Percentiles rank a stretch among this genome's conserved stretches.
These are phyloP conservation scores for Drosophila mimetica DNA, from an alignment of 2,888 invertebrate genomes.

Conservation along the genomic window DNA sequence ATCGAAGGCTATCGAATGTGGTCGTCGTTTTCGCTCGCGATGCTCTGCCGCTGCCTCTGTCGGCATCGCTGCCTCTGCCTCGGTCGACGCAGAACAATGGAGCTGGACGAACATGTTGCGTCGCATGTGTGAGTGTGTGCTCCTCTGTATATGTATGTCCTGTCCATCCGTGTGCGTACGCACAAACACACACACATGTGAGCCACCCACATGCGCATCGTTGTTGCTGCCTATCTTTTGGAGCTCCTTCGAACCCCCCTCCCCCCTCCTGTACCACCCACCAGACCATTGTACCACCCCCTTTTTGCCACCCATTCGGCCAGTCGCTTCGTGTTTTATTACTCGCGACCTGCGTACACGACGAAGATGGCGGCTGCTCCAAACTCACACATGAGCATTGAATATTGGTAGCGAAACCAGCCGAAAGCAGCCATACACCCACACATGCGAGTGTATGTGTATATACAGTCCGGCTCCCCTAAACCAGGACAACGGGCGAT, in stretches of 20 bases:
- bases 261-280: background rate
- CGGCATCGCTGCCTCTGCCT: conserved; percentile 18
- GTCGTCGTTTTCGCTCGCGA: conserved; percentile 61
- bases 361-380: conserved; percentile 52
- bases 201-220: conserved; percentile 48
- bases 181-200: conserved; percentile 31
- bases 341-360: conserved; percentile 77
- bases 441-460: conserved; percentile 13
- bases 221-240: conserved; percentile 27
- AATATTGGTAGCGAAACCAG: conserved; percentile 26
- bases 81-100: conserved; percentile 61
- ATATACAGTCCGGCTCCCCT: conserved; percentile 36
- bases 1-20: conserved; percentile 81
- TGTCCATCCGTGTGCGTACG: conserved; percentile 54
- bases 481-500: background rate
- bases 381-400: conserved; percentile 29
- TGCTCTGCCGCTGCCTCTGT: conserved; percentile 39
- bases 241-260: background rate
- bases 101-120: conserved; percentile 79
- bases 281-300: conserved; percentile 3
- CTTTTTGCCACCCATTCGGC: conserved; percentile 22
- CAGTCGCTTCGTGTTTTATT: conserved; percentile 75
- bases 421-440: conserved; percentile 14
- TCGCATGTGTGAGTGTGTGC: conserved; percentile 42
- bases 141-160: conserved; percentile 8